phyloP scores from a whole-genome alignment of 2,888 invertebrate genomes.

The Prosopocoilus inquinatus region DNA sequence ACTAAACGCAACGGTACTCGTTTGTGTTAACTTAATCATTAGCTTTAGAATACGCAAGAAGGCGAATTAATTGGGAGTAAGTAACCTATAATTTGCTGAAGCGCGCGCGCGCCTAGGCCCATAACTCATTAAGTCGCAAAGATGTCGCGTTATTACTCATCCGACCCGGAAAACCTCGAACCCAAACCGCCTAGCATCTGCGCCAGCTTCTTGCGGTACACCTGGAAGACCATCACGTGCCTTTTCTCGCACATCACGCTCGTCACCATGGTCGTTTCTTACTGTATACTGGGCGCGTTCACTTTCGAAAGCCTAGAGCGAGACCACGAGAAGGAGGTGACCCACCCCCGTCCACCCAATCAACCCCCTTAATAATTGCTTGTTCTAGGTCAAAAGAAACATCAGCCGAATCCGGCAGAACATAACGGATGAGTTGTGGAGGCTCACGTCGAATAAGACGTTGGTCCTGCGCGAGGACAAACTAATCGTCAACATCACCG shows the following conservation, averaged over 20 bases:
- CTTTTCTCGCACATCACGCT: constrained; percentile 86
- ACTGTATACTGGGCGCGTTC: constrained; percentile 85
- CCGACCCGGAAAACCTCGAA: constrained; percentile 42
- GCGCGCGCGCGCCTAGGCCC: no score
- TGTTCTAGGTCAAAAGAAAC: constrained; percentile 69
- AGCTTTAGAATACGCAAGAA: no score
- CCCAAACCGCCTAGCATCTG: constrained; percentile 48
- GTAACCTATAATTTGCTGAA: no score
- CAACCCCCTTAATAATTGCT: not conserved
- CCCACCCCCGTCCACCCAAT: not conserved
- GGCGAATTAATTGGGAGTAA: no score
- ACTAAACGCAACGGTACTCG: no score
- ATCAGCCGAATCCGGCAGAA: constrained; percentile 70
- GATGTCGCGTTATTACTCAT: constrained; percentile 31
- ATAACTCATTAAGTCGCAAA: not conserved
- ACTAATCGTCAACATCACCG: constrained; percentile 74
- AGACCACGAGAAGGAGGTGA: constrained; percentile 58
- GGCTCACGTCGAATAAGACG: constrained; percentile 60
- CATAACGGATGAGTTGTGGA: constrained; percentile 78
- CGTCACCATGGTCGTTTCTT: constrained; percentile 83
- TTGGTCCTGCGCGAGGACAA: constrained; percentile 71
- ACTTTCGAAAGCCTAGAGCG: constrained; percentile 78
- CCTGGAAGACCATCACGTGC: constrained; percentile 80
- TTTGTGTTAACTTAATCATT: no score
- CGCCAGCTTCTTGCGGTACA: constrained; percentile 63